Conservation (phyloP, 2,113 vertebrate species). For the Hyperopisus bebe region DNA sequence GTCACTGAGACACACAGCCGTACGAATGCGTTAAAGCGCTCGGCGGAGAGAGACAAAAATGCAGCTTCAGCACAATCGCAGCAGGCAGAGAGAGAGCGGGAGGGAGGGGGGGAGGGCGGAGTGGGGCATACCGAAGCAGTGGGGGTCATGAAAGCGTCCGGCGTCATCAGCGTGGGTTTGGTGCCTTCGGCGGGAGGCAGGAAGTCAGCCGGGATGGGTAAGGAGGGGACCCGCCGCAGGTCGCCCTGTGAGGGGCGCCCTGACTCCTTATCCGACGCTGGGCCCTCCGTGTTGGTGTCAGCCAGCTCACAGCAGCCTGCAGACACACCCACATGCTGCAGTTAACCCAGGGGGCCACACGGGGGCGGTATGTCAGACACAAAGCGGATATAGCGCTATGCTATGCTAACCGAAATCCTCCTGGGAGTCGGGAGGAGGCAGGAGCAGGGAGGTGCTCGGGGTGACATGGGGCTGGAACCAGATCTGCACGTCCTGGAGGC, state of each 20-base stretch:
- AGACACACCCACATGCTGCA: background rate
- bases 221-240: conserved; percentile 72
- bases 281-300: conserved; percentile 62
- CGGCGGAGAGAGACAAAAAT: background rate
- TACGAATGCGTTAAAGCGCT: background rate
- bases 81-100: background rate
- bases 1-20: background rate
- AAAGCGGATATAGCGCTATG: background rate
- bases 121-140: conserved; percentile 72
- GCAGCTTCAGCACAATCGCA: background rate
- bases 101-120: background rate
- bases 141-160: conserved; percentile 94
- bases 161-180: conserved; percentile 95
- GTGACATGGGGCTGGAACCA: conserved; percentile 80
- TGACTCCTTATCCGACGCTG: conserved; percentile 72
- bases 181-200: conserved; percentile 64
- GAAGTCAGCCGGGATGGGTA: conserved; percentile 82
- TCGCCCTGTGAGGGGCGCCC: conserved; percentile 76
- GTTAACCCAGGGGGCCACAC: background rate
- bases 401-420: conserved; percentile 79
- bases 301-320: conserved; percentile 75
- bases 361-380: background rate
- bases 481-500: conserved; percentile 93
- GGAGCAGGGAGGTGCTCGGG: conserved; percentile 58
- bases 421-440: conserved; percentile 65